These are phyloP conservation scores for Hemibagrus wyckioides DNA, from an alignment of 2,113 vertebrate genomes.

Conservation along the genomic window DNA sequence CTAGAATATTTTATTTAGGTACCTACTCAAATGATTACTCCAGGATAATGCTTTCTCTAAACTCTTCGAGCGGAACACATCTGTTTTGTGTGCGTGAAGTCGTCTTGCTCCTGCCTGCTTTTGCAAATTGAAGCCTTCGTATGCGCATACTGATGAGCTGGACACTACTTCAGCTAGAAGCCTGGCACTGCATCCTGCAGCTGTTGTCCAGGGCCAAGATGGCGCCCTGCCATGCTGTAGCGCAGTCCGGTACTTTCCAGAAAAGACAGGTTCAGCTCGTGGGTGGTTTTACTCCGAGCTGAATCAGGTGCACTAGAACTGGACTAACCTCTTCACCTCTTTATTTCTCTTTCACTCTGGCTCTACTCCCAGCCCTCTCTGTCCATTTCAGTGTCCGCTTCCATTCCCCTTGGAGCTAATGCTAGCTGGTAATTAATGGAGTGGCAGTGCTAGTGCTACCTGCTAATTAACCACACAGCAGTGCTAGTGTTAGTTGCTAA, in stretches of 20 bases:
- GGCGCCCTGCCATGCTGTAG: neutral
- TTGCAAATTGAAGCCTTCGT: neutral
- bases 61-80: neutral
- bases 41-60: neutral
- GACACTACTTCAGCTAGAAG: neutral
- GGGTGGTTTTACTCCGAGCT: neutral
- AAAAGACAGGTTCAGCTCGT: neutral
- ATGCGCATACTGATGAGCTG: conserved; percentile 1
- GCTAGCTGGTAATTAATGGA: conserved; percentile 19
- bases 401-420: neutral
- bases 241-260: conserved; percentile 17
- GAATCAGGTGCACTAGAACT: neutral
- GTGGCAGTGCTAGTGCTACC: neutral
- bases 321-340: neutral
- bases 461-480: conserved; percentile 8
- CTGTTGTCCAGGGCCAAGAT: neutral
- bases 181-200: neutral
- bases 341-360: neutral
- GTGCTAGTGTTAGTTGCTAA: conserved; percentile 21
- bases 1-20: neutral
- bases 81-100: neutral
- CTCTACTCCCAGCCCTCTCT: neutral
- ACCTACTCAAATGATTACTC: neutral
- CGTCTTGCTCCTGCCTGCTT: neutral
- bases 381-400: neutral